Conservation (phyloP, 2,113 vertebrate species). For the Myotis lucifugus region DNA sequence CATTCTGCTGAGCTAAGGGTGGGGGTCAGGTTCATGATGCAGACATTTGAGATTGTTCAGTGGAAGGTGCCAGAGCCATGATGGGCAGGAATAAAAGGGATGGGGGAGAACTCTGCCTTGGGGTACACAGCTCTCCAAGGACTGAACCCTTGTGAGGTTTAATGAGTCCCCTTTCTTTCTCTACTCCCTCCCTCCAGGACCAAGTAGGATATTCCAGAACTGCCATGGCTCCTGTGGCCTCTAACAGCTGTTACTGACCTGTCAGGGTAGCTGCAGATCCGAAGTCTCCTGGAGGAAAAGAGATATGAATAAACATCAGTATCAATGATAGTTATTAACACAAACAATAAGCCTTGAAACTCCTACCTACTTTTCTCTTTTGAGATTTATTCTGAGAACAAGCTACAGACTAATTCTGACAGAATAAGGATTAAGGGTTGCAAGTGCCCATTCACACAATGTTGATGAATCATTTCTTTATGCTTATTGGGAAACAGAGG, state of each 20-base stretch:
- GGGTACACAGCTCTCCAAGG: background rate
- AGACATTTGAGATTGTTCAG: background rate
- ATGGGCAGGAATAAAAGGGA: background rate
- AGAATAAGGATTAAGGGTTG: background rate
- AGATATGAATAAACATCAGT: background rate
- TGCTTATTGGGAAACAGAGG: background rate
- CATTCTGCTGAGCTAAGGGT: background rate
- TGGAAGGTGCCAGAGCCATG: background rate
- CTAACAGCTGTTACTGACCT: conserved; percentile 39
- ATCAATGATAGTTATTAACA: background rate
- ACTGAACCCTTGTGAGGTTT: background rate
- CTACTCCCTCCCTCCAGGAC: background rate
- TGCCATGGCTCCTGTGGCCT: background rate
- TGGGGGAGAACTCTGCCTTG: background rate
- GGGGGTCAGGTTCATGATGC: background rate
- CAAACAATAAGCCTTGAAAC: background rate
- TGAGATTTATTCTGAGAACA: background rate
- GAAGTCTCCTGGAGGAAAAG: conserved; percentile 58
- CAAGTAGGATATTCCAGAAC: too few species aligned
- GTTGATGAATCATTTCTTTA: background rate
- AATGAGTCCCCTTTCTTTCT: background rate
- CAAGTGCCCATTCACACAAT: background rate
- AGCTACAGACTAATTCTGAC: background rate
- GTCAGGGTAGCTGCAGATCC: background rate
- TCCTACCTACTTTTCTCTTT: background rate